Evolutionary conservation across 1,140 invertebrate species (phyloP).

Genomic region (Pseudomyrmex gracilis): DNA sequence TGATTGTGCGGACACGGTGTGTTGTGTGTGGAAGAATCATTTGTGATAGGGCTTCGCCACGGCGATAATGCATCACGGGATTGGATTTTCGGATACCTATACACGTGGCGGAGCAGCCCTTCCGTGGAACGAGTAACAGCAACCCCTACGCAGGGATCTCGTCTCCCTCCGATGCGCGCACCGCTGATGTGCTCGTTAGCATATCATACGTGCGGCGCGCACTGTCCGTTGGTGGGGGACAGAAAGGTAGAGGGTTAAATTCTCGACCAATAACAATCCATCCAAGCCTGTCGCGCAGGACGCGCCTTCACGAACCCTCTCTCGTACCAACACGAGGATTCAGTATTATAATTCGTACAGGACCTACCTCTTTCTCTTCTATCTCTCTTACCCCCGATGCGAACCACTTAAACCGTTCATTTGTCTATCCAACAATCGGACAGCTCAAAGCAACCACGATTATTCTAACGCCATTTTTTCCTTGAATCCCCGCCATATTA

Average conservation of each 20-base stretch:
- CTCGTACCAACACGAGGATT: slow-evolving; percentile 35
- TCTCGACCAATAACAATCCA: slow-evolving; percentile 80
- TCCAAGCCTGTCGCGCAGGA: slow-evolving; percentile 71
- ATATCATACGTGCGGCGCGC: slow-evolving; percentile 74
- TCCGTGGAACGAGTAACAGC: slow-evolving; percentile 32
- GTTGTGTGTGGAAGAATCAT: slow-evolving; percentile 51
- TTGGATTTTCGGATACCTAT: slow-evolving; percentile 71
- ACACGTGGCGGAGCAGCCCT: slow-evolving; percentile 16
- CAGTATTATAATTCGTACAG: slow-evolving; percentile 39
- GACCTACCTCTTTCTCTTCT: slow-evolving; percentile 41
- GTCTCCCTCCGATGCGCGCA: slow-evolving; percentile 61
- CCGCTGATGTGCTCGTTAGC: slow-evolving; percentile 78
- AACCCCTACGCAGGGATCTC: slow-evolving; percentile 67
- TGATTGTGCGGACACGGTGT: not conserved
- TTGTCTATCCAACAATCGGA: slow-evolving; percentile 77
- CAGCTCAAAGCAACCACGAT: slow-evolving; percentile 61
- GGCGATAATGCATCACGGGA: slow-evolving; percentile 65
- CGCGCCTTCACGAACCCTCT: slow-evolving; percentile 60
- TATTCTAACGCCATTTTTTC: slow-evolving; percentile 75
- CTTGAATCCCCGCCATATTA: slow-evolving; percentile 65
- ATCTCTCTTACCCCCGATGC: slow-evolving; percentile 33
- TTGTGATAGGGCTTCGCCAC: slow-evolving; percentile 61
- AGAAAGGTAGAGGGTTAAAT: slow-evolving; percentile 74
- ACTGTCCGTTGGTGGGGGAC: slow-evolving; percentile 57
- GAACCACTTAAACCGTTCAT: slow-evolving; percentile 75